Evolutionary conservation across 2,888 invertebrate species (phyloP).

Genomic region (Cephonodes hylas): DNA sequence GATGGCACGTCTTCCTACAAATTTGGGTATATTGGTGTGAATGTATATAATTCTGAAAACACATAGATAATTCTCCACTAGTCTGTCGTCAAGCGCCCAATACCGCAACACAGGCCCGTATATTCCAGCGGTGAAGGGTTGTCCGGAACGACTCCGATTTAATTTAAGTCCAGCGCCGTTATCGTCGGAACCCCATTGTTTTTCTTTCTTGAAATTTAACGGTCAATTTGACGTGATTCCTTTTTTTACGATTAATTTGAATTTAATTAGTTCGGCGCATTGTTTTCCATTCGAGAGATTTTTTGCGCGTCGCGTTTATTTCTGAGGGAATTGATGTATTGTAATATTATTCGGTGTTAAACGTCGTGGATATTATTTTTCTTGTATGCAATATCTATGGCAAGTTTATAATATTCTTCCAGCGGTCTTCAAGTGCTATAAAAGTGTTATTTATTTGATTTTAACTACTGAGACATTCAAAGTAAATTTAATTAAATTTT

Average conservation of each 20-base stretch:
- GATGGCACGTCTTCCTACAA: no score
- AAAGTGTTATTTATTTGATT: no score
- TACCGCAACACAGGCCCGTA: constrained; percentile 27
- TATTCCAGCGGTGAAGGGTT: constrained; percentile 68
- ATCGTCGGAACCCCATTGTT: constrained; percentile 77
- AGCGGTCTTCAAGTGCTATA: no score
- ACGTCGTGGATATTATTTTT: no score
- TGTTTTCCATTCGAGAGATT: constrained; percentile 39
- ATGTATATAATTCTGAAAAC: no score
- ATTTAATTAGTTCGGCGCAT: constrained; percentile 74
- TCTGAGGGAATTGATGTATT: no score
- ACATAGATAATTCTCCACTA: neutral
- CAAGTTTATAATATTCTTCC: no score
- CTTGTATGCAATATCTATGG: no score
- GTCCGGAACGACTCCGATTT: constrained; percentile 74
- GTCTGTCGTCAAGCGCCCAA: neutral
- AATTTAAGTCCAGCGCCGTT: constrained; percentile 77
- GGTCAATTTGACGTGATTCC: constrained; percentile 79
- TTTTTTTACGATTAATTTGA: constrained; percentile 75
- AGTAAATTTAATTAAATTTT: no score
- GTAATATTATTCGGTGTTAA: no score
- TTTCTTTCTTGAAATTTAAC: constrained; percentile 79
- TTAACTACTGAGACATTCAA: no score
- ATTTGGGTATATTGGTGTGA: no score
- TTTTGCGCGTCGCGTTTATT: constrained; percentile 25